phyloP scores from a whole-genome alignment of 2,113 vertebrate species.

The Ceyx cyanopectus region DNA sequence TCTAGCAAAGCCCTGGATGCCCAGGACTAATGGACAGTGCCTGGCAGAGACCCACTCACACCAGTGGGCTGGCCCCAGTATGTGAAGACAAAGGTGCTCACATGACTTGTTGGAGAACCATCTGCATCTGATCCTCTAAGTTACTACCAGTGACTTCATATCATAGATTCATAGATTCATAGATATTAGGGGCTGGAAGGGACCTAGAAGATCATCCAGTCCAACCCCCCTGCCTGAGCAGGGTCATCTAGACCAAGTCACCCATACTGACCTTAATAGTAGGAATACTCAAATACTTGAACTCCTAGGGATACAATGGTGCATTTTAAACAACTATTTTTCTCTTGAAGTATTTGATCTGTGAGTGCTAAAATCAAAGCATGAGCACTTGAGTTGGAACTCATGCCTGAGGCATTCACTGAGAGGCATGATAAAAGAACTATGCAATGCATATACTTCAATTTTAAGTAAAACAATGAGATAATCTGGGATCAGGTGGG shows the following conservation, averaged over 20 bases:
- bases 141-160: not conserved
- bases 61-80: not conserved
- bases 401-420: not conserved
- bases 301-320: not conserved
- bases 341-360: not conserved
- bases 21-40: accelerated
- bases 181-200: too few relatives aligned
- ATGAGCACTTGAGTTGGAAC: not conserved
- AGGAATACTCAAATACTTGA: not conserved
- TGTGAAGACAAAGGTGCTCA: not conserved
- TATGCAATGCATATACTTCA: not conserved
- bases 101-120: not conserved
- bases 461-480: slow-evolving; percentile 39
- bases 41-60: not conserved
- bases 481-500: slow-evolving; percentile 46
- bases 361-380: not conserved
- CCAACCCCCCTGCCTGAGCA: too few relatives aligned
- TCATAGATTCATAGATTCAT: too few relatives aligned
- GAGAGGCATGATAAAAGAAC: not conserved
- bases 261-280: not conserved
- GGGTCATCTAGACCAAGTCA: too few relatives aligned
- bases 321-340: not conserved
- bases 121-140: not conserved
- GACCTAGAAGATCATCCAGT: too few relatives aligned
- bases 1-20: not conserved